phyloP scores from a whole-genome alignment of 2,113 vertebrate species.

The Poeciliopsis prolifica region DNA sequence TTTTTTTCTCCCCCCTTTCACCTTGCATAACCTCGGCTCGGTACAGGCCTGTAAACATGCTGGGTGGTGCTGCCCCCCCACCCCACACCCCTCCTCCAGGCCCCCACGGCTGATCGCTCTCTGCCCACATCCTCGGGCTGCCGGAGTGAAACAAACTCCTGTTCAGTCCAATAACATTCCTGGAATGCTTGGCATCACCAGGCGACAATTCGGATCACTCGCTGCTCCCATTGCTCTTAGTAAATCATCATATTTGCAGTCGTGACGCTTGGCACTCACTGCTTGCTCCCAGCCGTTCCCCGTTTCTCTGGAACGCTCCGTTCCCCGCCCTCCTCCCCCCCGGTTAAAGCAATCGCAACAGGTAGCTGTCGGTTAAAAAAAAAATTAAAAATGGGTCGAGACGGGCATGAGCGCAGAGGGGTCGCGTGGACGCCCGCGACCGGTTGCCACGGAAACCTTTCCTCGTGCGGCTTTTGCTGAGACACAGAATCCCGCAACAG shows the following conservation, averaged over 20 bases:
- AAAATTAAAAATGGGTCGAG: background rate
- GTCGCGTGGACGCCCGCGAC: background rate
- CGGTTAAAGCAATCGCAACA: slow-evolving; percentile 10
- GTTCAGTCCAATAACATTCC: slow-evolving; percentile 52
- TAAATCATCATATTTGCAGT: slow-evolving; percentile 44
- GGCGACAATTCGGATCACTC: slow-evolving; percentile 31
- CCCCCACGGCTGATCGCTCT: slow-evolving; percentile 33
- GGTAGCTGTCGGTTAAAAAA: slow-evolving; percentile 17
- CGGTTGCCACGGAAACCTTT: slow-evolving; percentile 45
- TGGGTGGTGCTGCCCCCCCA: slow-evolving; percentile 33
- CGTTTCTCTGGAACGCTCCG: slow-evolving; percentile 14
- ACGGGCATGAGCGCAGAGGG: background rate
- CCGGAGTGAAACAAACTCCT: slow-evolving; percentile 28
- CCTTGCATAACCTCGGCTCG: slow-evolving; percentile 49
- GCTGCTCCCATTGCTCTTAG: slow-evolving; percentile 14
- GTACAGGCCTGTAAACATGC: slow-evolving; percentile 35
- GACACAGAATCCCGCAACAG: slow-evolving; percentile 72
- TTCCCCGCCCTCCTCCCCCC: background rate
- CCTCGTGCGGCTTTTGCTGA: slow-evolving; percentile 11
- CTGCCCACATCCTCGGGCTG: slow-evolving; percentile 37
- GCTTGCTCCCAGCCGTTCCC: background rate
- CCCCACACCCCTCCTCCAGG: no score
- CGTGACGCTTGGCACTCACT: slow-evolving; percentile 6
- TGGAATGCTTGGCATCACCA: slow-evolving; percentile 53
- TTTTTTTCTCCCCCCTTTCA: slow-evolving; percentile 3